Base-by-base conservation (phyloP, 2,888 invertebrate species). In the Polyommatus iphigenia region DNA sequence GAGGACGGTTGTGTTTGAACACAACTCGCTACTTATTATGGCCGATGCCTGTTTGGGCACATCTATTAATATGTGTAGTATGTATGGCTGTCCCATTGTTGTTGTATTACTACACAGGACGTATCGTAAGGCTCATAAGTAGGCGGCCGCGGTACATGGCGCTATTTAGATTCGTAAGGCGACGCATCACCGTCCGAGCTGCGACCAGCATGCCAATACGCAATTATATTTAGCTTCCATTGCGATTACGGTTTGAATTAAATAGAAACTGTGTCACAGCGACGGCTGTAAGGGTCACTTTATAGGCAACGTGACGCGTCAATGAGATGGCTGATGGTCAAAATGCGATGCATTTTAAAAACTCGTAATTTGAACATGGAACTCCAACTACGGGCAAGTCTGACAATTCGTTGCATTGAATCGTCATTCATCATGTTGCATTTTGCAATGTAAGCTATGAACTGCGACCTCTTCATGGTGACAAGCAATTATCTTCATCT, bases 81-180 rank as follows among this genome's bases (percentile, higher is more conserved):
- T 82, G 83, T 85, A 85, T 86, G 86, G 80, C 80, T 79, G 79
- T 81, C 78, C 87, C 84, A 88, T 87, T 86, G 86, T 86, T 87
- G 83, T 82, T 83, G 83, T 85, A 85, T 92, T 86, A 87, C 85
- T 83, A 86, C 83, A 83, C 84, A 84, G 84, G 85, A 85, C 85
- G 85, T 85, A 84, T 84, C 84, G 90, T 88, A 88, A 88, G 84
- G 82, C 85, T 89, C 89, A 90, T 92, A 91, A 86, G 91, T 92
- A 92, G 83, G 90, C 91, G 82, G 85, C 83, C 82, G 84, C 85
- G 87, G 87, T 85, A 85, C 83, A 84, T 82, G 83, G 80, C 81
- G 85, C 89, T 87, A 90, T 92, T 92, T 85, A 87, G 89, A 92
- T 93, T 92, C 92, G 87, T 85, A 85, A 82, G 84, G 85, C 88